A percentile compares a stretch with the other conserved stretches of the same genome.
Conservation (phyloP, 2,113 vertebrate genomes). For the Suricata suricatta region DNA sequence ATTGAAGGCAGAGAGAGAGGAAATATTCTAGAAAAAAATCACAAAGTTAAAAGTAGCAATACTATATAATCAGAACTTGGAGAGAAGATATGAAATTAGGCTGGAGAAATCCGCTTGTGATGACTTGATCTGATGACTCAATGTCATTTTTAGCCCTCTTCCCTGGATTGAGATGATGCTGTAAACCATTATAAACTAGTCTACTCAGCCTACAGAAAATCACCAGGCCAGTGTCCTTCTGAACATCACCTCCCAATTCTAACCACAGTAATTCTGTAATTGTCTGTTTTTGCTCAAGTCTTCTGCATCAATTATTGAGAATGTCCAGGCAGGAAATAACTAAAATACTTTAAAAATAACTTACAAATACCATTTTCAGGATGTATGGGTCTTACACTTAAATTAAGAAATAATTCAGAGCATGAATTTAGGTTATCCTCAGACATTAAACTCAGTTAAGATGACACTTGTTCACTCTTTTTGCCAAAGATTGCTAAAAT, state of each 20-base stretch:
- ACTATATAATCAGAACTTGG: not conserved
- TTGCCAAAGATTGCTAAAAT: not conserved
- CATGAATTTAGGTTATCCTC: not conserved
- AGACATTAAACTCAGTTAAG: not conserved
- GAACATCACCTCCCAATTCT: not conserved
- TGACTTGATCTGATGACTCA: not conserved
- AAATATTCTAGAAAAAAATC: not conserved
- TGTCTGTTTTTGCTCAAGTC: not conserved
- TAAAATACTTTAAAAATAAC: not conserved
- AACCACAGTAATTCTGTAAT: not conserved
- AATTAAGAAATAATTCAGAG: not conserved
- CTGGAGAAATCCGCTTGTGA: not conserved
- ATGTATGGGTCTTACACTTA: not conserved
- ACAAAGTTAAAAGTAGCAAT: not conserved
- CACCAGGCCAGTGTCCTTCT: not conserved
- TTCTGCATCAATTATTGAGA: slow-evolving; percentile 2
- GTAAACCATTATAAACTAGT: not conserved
- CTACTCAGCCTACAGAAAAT: not conserved
- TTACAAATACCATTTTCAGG: not conserved
- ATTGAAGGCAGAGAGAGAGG: not conserved
- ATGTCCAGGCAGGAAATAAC: not conserved
- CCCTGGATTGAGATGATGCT: not conserved
- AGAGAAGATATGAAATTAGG: not conserved
- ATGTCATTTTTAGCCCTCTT: not conserved
- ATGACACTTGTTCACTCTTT: not conserved